phyloP scores from a whole-genome alignment of 2,113 vertebrate genomes.

The Arizona elegans region DNA sequence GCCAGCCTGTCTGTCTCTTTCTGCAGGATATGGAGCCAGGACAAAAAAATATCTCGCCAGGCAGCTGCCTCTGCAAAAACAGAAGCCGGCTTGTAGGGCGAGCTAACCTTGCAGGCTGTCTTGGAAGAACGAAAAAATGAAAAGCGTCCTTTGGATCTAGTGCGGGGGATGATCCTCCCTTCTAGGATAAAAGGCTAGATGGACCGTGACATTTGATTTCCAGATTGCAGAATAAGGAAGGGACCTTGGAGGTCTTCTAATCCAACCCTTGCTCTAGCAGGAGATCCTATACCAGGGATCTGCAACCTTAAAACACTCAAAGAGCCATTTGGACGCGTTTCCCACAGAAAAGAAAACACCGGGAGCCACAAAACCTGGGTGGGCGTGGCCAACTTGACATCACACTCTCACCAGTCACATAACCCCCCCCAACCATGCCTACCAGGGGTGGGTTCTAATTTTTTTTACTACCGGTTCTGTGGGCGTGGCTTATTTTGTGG shows the following conservation, averaged over 20 bases:
- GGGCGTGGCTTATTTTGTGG: no score
- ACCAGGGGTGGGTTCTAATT: no score
- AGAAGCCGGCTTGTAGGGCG: no score
- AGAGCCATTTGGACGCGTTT: no score
- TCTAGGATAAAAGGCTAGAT: neutral
- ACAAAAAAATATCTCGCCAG: neutral
- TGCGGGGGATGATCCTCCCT: no score
- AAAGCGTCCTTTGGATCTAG: neutral
- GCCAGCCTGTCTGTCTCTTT: conserved; percentile 24
- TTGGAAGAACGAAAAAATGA: neutral
- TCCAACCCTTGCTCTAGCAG: neutral
- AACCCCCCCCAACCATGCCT: no score
- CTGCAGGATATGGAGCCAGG: neutral
- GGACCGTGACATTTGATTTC: neutral
- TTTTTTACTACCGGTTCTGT: no score
- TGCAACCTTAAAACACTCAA: no score
- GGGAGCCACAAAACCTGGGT: no score
- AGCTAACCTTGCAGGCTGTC: neutral
- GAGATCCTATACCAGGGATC: neutral
- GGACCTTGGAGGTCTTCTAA: neutral
- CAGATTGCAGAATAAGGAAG: neutral
- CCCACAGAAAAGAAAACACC: no score
- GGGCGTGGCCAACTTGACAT: no score
- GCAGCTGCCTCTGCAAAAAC: neutral
- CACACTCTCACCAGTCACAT: no score